Percentiles rank a stretch among this genome's conserved stretches.
Evolutionary conservation across 2,113 vertebrate genomes (phyloP).

Genomic region (Corydoras maculifer): DNA sequence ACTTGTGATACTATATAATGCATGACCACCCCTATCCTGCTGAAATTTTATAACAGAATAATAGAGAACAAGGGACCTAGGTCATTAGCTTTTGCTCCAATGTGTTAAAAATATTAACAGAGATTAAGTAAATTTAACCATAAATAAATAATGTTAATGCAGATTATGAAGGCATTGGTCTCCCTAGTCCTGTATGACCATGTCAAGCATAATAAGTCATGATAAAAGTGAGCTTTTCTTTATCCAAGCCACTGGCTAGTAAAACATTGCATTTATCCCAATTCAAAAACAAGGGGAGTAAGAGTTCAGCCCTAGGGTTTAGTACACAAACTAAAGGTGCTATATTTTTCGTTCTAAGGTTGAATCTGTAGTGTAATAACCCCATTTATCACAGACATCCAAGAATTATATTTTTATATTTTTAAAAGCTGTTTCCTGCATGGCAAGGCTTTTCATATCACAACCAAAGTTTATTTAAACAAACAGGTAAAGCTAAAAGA

Average conservation of each 20-base stretch:
- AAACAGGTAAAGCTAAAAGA: background rate
- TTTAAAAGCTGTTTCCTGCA: slow-evolving; percentile 3
- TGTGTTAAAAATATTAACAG: slow-evolving; percentile 53
- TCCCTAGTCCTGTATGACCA: slow-evolving; percentile 51
- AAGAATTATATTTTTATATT: slow-evolving; percentile 13
- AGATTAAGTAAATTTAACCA: slow-evolving; percentile 56
- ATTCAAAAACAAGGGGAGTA: slow-evolving; percentile 9
- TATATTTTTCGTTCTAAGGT: slow-evolving; percentile 6
- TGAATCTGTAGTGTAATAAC: slow-evolving; percentile 16
- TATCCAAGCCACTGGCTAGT: slow-evolving; percentile 38
- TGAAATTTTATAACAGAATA: slow-evolving; percentile 58
- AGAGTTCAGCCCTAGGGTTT: slow-evolving; percentile 10
- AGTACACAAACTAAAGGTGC: background rate
- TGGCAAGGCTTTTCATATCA: slow-evolving; percentile 10
- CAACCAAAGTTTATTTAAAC: slow-evolving; percentile 6
- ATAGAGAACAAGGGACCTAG: slow-evolving; percentile 43
- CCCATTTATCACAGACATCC: slow-evolving; percentile 26
- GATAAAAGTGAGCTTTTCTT: slow-evolving; percentile 54
- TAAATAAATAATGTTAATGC: slow-evolving; percentile 62
- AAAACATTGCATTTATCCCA: slow-evolving; percentile 28
- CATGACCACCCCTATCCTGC: slow-evolving; percentile 45
- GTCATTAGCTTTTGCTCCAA: slow-evolving; percentile 52
- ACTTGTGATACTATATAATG: slow-evolving; percentile 37
- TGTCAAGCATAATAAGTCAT: slow-evolving; percentile 56
- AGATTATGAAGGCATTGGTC: slow-evolving; percentile 58